These are phyloP conservation scores for Telmatochromis sp. DNA, from an alignment of 2,113 vertebrate genomes.

Conservation along the genomic window DNA sequence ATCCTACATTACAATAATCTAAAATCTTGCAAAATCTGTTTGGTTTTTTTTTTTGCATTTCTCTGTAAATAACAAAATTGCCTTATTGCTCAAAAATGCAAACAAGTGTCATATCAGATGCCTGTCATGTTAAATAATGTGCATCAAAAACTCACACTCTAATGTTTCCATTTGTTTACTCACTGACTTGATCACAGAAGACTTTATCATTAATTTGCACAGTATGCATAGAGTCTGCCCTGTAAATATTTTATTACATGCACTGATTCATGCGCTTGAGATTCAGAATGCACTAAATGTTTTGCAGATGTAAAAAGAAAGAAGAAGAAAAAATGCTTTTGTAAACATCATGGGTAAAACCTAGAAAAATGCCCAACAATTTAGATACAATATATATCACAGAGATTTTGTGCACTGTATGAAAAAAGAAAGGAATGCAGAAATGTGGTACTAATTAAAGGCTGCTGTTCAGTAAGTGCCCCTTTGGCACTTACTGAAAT, in stretches of 20 bases:
- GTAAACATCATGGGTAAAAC: neutral
- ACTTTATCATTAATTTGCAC: slow-evolving; percentile 10
- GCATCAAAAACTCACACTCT: neutral
- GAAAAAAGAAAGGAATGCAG: neutral
- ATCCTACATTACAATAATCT: neutral
- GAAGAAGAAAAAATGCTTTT: neutral
- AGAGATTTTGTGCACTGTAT: neutral
- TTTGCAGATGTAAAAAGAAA: neutral
- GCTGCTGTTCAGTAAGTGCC: neutral
- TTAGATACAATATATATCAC: neutral
- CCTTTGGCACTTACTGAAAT: neutral
- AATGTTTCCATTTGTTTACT: slow-evolving; percentile 32
- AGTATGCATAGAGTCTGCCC: neutral
- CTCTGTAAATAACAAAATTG: neutral
- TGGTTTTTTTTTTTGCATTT: neutral
- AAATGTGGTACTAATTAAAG: neutral
- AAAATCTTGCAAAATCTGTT: neutral
- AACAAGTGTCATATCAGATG: neutral
- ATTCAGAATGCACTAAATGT: neutral
- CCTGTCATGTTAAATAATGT: neutral
- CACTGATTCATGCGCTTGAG: neutral
- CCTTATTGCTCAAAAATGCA: neutral
- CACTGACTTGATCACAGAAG: neutral
- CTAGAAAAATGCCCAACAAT: neutral
- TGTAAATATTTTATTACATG: slow-evolving; percentile 38